phyloP scores from a whole-genome alignment of 1,140 invertebrate genomes.

The Adoxophyes honmai region DNA sequence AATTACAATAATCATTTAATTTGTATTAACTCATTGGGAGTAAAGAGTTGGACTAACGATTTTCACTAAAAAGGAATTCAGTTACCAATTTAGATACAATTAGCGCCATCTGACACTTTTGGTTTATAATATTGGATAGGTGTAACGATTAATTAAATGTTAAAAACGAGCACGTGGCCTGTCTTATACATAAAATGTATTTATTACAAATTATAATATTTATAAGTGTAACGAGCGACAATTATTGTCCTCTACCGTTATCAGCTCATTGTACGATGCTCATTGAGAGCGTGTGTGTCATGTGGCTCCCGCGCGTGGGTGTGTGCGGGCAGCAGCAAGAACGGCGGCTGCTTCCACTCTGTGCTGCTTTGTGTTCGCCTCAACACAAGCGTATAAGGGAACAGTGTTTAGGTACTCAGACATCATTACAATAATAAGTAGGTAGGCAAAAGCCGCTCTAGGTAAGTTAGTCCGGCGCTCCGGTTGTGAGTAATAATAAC shows the following conservation, averaged over 20 bases:
- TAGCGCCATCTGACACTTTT: background rate
- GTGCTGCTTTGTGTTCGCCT: background rate
- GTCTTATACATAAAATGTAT: too few relatives aligned
- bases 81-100: background rate
- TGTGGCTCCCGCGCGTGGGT: background rate
- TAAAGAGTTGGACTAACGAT: constrained; percentile 1
- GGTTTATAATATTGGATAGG: too few relatives aligned
- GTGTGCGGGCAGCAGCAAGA: constrained; percentile 1
- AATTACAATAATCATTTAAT: constrained; percentile 12
- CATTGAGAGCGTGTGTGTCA: constrained; percentile 14
- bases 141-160: too few relatives aligned
- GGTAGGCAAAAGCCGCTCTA: background rate
- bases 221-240: background rate
- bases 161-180: too few relatives aligned
- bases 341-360: background rate
- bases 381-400: background rate
- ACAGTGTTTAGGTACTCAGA: background rate
- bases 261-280: constrained; percentile 15
- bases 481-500: background rate
- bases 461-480: background rate
- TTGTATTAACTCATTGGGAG: background rate
- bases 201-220: too few relatives aligned
- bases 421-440: background rate
- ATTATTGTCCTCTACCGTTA: constrained; percentile 19
- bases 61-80: background rate